Conservation (phyloP, 2,888 invertebrate species). For the Druceiella hillmani region DNA sequence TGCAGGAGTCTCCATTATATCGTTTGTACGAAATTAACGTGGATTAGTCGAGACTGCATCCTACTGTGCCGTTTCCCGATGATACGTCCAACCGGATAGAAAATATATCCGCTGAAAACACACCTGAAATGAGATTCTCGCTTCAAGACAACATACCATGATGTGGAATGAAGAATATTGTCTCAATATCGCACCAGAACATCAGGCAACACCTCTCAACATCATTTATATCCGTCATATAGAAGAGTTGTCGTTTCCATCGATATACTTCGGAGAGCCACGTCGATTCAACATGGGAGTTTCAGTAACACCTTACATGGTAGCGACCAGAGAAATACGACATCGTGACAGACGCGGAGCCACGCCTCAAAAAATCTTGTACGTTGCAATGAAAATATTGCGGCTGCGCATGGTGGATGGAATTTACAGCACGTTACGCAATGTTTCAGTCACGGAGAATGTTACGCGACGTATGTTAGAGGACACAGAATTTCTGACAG, state of each 20-base stretch:
- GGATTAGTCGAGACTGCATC: slow-evolving; percentile 26
- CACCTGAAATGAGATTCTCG: slow-evolving; percentile 27
- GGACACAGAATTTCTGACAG: slow-evolving; percentile 28
- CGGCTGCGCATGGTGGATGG: slow-evolving; percentile 26
- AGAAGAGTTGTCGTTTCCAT: slow-evolving; percentile 35
- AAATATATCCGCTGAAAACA: slow-evolving; percentile 24
- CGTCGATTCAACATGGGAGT: slow-evolving; percentile 27
- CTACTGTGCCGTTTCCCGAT: slow-evolving; percentile 17
- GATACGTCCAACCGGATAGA: slow-evolving; percentile 25
- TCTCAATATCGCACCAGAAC: slow-evolving; percentile 28
- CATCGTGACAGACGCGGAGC: slow-evolving; percentile 32
- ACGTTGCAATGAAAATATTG: slow-evolving; percentile 34
- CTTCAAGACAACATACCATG: slow-evolving; percentile 26
- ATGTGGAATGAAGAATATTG: slow-evolving; percentile 30
- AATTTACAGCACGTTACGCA: slow-evolving; percentile 27
- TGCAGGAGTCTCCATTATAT: slow-evolving; percentile 27
- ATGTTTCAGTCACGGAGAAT: slow-evolving; percentile 24
- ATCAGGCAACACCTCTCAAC: slow-evolving; percentile 26
- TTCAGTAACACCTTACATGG: slow-evolving; percentile 30
- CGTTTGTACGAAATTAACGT: slow-evolving; percentile 28
- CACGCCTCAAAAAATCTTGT: slow-evolving; percentile 31
- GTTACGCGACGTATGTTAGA: slow-evolving; percentile 28
- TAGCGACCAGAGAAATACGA: slow-evolving; percentile 32
- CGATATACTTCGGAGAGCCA: slow-evolving; percentile 32
- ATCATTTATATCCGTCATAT: slow-evolving; percentile 32